Evolutionary conservation across 2,888 invertebrate species (phyloP), one percentile per base, ranked within the genome.

Genomic region (Diadromus collaris): DNA sequence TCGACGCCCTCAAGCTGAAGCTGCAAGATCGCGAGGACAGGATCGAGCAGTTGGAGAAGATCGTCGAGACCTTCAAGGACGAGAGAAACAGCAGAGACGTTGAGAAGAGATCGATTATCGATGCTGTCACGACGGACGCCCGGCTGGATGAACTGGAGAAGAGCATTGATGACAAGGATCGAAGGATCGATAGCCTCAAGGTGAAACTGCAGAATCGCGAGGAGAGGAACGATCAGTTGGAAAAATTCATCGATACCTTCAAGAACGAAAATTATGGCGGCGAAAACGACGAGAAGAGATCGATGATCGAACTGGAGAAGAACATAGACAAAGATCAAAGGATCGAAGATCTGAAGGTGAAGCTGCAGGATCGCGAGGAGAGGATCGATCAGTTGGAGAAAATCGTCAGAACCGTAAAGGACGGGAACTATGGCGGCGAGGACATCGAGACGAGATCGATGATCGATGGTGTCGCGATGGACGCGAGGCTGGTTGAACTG

Each of bases 11-110:
- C 13, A 87, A 88, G 70, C 85, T 85, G 51, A 87, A 88, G 68
- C 78, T 89, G 3, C 85, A 87, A 24, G 88, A 90, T 74, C 85
- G 89, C 1, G 90, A 89, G 38, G 86, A 86, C 54, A 86, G 85
- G 70, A 84, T 89, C 56, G 86, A 87, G 13, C 86, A 89, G 34
- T 74, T 89, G 63, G 85, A 87, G 44, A 83, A 76, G 7, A 80
- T 83, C 7, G 64, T 86, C 6, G 80, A 76, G 16, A 69, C 46
- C 6, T 46, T 83, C 38, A 85, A 84, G 64, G 85, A 85, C 44
- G 84, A 56, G 27, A 5, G n/a, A 6, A 29, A 29, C n/a, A 27
- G 27, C 6, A 29, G 54, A 6, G 54, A n/a, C n/a, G n/a, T n/a
- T n/a, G n/a, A n/a, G n/a, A n/a, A n/a, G n/a, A n/a, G n/a, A n/a